A percentile compares a stretch with the other conserved stretches of the same genome.
These are phyloP conservation scores for Hydraecia micacea DNA, from an alignment of 2,888 invertebrate species.

Conservation along the genomic window DNA sequence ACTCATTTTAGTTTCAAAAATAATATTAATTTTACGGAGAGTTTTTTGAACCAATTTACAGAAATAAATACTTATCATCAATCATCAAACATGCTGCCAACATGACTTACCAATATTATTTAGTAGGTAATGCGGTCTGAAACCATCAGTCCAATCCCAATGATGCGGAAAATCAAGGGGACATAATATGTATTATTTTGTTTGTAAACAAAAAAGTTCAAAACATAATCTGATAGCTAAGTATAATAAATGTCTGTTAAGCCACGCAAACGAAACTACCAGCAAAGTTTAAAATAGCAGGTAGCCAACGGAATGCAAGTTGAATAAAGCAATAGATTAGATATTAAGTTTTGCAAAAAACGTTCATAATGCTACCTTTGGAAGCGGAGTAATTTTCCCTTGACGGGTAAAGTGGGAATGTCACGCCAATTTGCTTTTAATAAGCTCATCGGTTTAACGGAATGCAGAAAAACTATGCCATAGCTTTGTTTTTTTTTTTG, in stretches of 20 bases:
- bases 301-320: conserved; percentile 45
- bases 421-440: conserved; percentile 57
- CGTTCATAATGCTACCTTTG: conserved; percentile 31
- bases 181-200: neutral
- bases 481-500: neutral
- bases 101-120: neutral
- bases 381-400: conserved; percentile 26
- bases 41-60: neutral
- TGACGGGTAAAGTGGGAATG: conserved; percentile 56
- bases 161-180: neutral
- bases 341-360: conserved; percentile 45
- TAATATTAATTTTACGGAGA: neutral
- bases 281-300: conserved; percentile 40
- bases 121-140: neutral
- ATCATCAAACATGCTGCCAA: neutral
- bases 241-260: conserved; percentile 41
- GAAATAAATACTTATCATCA: neutral
- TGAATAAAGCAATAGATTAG: conserved; percentile 56
- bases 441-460: conserved; percentile 22
- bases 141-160: neutral
- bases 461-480: neutral
- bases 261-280: conserved; percentile 39
- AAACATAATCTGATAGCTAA: conserved; percentile 12
- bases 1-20: neutral
- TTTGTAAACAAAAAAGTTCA: conserved; percentile 31